Base-by-base conservation (phyloP, 2,113 vertebrate species). In the Anguilla japonica region DNA sequence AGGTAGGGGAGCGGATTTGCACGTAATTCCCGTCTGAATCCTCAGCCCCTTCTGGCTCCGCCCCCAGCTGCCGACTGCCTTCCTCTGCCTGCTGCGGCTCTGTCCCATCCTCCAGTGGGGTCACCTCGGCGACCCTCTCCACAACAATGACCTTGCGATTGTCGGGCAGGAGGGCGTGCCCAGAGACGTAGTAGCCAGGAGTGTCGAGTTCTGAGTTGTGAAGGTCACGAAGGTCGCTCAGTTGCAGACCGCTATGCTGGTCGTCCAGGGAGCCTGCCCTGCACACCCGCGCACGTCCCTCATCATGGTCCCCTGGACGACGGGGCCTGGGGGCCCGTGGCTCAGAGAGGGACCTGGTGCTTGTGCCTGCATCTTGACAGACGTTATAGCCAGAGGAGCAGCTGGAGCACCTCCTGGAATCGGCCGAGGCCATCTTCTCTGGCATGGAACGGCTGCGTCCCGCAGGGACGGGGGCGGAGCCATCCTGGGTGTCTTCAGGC, bases 1-100 rank as follows among this genome's bases (percentile, higher is more conserved):
- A 96, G 2, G 94, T 96, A 0, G 95, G 96, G 0, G 95, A 97
- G 9, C 93, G 93, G 87, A 94, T 97, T 91, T 96, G 96, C 39
- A 95, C 93, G 0, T 94, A 93, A 3, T 87, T 60, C 1, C 91
- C 90, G 0, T 89, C 91, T 3, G 87, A 84, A 0, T 90, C 91
- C 0, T 91, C 88, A 0, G 88, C 88, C 0, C 79, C 78, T 29
- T 43, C 22, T n/a, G 86, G n/a, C n/a, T 46, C 41, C 3, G 78
- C 26, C 2, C 29, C 75, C 67, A 82, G 43, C 29, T 22, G 84
- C 9, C 5, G 0, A 0, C 56, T 81, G n/a, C 41, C 43, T 5
- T 79, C 26, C 2, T 34, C 75, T 71, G 83, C 53, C 26, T 15
- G 26, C 26, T 0, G 0, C 57, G 53, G 46, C 84, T 14, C 5